Evolutionary conservation across 2,888 invertebrate species (phyloP).

Genomic region (Aromia moschata): DNA sequence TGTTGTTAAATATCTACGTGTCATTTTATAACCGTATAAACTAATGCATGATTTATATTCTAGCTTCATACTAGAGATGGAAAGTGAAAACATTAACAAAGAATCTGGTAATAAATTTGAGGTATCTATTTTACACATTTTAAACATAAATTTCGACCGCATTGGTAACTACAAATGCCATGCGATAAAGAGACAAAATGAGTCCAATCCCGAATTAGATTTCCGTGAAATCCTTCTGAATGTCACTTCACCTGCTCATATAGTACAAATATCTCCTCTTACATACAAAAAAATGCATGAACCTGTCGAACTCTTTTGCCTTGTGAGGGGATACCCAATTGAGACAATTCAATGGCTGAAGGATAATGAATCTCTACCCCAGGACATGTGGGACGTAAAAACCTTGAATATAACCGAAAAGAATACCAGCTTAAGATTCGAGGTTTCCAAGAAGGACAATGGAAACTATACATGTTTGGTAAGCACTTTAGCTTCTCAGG

Average conservation of each 20-base stretch:
- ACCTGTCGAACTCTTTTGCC: conserved; percentile 66
- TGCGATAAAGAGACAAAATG: conserved; percentile 60
- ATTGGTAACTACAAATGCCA: conserved; percentile 71
- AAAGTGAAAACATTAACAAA: conserved; percentile 60
- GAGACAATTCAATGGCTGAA: conserved; percentile 69
- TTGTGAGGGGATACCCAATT: conserved; percentile 70
- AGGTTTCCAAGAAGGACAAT: conserved; percentile 75
- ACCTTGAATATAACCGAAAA: conserved; percentile 68
- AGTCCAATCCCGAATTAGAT: conserved; percentile 54
- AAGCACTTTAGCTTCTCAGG: conserved; percentile 51
- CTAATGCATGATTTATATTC: no score
- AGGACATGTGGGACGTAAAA: conserved; percentile 50
- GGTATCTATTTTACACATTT: conserved; percentile 66
- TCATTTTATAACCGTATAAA: no score
- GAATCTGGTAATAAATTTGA: conserved; percentile 60
- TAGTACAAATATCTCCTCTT: conserved; percentile 62
- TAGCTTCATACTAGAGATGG: conserved; percentile 59
- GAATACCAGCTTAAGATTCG: conserved; percentile 67
- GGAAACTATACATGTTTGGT: conserved; percentile 73
- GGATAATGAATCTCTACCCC: conserved; percentile 64
- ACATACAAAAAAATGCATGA: conserved; percentile 66
- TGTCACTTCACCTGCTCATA: conserved; percentile 64
- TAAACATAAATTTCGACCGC: conserved; percentile 67
- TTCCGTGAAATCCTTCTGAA: conserved; percentile 57
- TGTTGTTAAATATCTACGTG: no score